Evolutionary conservation across 2,113 vertebrate genomes (phyloP).

Genomic region (Tetrax tetrax): DNA sequence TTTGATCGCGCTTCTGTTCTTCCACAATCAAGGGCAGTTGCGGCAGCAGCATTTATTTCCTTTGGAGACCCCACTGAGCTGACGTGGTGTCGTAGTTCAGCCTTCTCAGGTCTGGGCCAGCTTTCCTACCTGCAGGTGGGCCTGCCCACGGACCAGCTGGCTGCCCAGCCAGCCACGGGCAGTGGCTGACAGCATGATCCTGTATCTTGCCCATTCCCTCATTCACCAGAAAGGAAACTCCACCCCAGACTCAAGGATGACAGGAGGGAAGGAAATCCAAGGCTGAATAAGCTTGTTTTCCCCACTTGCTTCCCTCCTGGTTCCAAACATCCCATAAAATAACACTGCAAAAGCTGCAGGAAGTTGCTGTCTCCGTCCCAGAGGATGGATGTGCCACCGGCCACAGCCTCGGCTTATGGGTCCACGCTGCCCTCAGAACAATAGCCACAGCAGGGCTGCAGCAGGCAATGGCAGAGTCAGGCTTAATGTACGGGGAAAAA

Average conservation of each 20-base stretch:
- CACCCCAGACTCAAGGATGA: background rate
- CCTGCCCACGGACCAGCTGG: background rate
- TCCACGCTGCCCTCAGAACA: accelerated
- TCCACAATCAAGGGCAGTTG: background rate
- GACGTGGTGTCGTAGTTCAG: no score
- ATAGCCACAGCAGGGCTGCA: background rate
- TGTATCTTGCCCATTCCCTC: background rate
- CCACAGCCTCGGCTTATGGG: background rate
- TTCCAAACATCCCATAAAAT: background rate
- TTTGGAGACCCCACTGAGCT: background rate
- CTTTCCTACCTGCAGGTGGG: background rate
- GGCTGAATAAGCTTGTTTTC: background rate
- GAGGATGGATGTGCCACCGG: background rate
- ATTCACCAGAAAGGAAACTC: slow-evolving; percentile 26
- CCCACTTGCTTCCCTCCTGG: background rate
- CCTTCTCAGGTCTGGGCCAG: background rate
- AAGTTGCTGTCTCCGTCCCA: background rate
- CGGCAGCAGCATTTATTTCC: background rate
- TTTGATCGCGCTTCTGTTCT: accelerated
- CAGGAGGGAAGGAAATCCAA: slow-evolving; percentile 7
- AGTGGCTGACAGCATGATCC: background rate
- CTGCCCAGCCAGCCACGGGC: background rate
- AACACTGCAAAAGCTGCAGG: background rate
- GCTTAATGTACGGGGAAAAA: background rate
- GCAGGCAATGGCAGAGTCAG: background rate